Evolutionary conservation across 53 echinoderm and acorn worm genomes (phyloP).

Genomic region (Patiria pectinifera): DNA sequence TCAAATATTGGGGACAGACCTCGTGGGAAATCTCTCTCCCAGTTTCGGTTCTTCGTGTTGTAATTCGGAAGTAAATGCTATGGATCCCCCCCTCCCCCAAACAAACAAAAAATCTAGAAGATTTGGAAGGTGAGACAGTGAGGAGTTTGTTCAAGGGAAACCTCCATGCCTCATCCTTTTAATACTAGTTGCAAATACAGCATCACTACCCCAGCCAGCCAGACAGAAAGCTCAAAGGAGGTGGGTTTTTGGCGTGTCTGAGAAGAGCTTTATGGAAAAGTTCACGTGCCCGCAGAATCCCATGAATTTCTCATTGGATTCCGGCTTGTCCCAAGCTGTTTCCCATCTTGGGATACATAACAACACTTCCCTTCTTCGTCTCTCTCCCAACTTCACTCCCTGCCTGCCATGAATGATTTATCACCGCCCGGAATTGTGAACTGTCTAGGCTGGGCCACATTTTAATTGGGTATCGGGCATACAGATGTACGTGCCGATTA

Average conservation of each 20-base stretch:
- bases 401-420: conserved; percentile 53
- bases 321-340: not conserved
- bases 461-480: conserved; percentile 50
- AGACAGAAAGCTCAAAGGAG: not conserved
- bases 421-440: conserved; percentile 30
- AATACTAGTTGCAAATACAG: not conserved
- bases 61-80: too few relatives aligned
- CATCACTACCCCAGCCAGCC: not conserved
- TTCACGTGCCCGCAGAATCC: not conserved
- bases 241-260: not conserved
- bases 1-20: too few relatives aligned
- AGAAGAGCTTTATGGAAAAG: not conserved
- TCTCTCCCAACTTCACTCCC: not conserved
- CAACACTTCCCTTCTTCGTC: not conserved
- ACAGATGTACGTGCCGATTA: conserved; percentile 19
- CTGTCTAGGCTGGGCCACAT: not conserved
- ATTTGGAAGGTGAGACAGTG: not conserved
- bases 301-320: not conserved
- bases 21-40: too few relatives aligned
- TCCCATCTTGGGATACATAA: not conserved
- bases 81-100: too few relatives aligned
- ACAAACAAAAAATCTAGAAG: too few relatives aligned
- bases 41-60: too few relatives aligned
- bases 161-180: not conserved
- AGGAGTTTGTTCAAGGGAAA: not conserved